Evolutionary conservation across 2,888 invertebrate species (phyloP), one percentile per base, ranked within the genome.

Genomic region (Ichneumon xanthorius): DNA sequence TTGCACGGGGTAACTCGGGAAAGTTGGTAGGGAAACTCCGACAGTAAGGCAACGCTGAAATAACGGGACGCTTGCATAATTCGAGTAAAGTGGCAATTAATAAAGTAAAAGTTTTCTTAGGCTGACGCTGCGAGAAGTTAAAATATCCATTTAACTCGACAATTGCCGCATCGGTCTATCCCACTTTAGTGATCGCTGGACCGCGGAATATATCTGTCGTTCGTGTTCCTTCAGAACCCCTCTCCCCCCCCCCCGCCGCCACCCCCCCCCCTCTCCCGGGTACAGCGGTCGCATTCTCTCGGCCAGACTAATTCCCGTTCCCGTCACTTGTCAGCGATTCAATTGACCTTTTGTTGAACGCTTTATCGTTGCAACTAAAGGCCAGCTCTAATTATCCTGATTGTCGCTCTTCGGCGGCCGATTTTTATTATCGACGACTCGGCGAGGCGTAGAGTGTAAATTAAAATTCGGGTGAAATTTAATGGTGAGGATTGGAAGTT

Each of bases 141-240:
- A 85, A 85, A 85, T 85, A 85, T 85, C 85, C 85, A 85, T 85
- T 85, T 85, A 85, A 85, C 85, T 85, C 85, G 85, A 85, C 85
- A 85, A 85, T 85, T 82, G 85, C 82, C 79, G 79, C 71, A 85
- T 85, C 85, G 82, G 82, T 85, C 85, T 79, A 85, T 85, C 79
- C 78, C 58, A 82, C 80, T 82, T 61, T 71, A 58, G 50, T 30
- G 50, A 80, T 85, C 76, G 55, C 80, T 68, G 79, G 80, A 80
- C 76, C 82, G 53, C 26, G 40, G 58, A 26, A 22, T 45, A 68
- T 85, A 71, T 75, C 70, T 55, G 33, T 48, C 78, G 14, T 53
- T 19, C 68, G 65, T 65, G 26, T 40, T n/a, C 37, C 16, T 30
- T 30, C 9, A 33, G 40, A 45, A 61, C 58, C 48, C 65, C 48